Conservation (phyloP, 2,888 invertebrate species). For the Baccha elongata region DNA sequence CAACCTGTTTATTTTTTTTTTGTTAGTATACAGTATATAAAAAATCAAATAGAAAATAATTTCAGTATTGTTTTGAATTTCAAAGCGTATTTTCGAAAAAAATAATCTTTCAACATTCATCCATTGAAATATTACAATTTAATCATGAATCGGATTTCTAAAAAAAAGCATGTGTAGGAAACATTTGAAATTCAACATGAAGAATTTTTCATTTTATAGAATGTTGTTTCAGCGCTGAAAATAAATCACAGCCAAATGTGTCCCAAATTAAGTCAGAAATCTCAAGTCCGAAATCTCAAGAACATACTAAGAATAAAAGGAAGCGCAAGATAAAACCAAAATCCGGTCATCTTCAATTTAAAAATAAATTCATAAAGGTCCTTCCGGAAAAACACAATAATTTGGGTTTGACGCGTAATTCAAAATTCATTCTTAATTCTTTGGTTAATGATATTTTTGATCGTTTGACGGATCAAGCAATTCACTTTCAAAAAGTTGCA, state of each 20-base stretch:
- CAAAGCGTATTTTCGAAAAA: background rate
- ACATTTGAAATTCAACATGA: background rate
- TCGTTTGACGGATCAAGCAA: conserved; percentile 12
- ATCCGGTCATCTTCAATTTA: background rate
- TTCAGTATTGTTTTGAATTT: background rate
- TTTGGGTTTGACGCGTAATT: background rate
- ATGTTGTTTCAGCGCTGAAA: background rate
- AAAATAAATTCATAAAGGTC: background rate
- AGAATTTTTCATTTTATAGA: too few species aligned
- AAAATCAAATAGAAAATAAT: background rate
- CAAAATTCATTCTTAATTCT: conserved; percentile 21
- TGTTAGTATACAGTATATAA: too few species aligned
- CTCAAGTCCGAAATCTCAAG: background rate
- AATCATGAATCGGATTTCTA: background rate
- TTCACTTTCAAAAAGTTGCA: conserved; percentile 10
- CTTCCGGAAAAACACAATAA: background rate
- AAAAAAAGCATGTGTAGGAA: background rate
- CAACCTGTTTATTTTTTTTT: conserved; percentile 81
- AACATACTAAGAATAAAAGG: background rate
- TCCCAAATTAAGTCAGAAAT: background rate
- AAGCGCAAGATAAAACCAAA: background rate
- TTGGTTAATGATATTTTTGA: conserved; percentile 31
- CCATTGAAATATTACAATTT: background rate
- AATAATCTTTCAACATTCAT: background rate
- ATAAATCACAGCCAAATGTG: background rate